Base-by-base conservation (phyloP, 2,797 vertebrate species). In the Clarias pachynema region DNA sequence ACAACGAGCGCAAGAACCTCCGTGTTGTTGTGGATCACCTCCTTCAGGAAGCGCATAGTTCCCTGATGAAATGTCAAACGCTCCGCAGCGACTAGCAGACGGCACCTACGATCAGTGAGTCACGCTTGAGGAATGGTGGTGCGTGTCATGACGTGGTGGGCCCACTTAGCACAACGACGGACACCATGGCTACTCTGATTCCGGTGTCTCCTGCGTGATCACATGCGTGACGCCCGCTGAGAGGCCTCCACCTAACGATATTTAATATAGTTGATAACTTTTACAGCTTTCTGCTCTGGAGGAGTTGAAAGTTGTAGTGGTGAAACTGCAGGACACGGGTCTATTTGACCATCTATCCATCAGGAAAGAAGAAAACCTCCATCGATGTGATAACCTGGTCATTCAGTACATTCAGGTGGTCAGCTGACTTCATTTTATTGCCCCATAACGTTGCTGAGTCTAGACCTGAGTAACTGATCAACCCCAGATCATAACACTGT, bases 21-120 rank as follows among this genome's bases (percentile, higher is more conserved):
- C 26, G n/a, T 75, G 83, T 44, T 53, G 31, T 84, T 66, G 74
- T 57, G 78, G 83, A 84, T 81, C 74, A 69, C n/a, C 62, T 83
- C 70, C 26, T 80, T 84, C 49, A 82, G 72, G 80, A 77, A 86
- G 77, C 60, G 63, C 57, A 84, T 68, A 84, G 68, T 84, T 87
- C 77, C 80, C 68, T 68, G 79, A 87, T 88, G 90, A 86, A 89
- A 88, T 84, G 65, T 74, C 72, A 49, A 84, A 88, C 24, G 75
- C 86, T 86, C 69, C 12, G 72, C 49, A 83, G 18, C 31, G 72
- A 66, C 75, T 40, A 79, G 83, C 49, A 31, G 79, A 82, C 40
- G 29, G 82, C 66, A 83, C 29, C 6, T 70, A 69, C 40, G 16
- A 60, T 16, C 60, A 1, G 56, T 84, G 86, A 87, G 65, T 89